Percentiles rank a stretch among this genome's conserved stretches.
Conservation (phyloP, 2,113 vertebrate genomes). For the Silurus asotus region DNA sequence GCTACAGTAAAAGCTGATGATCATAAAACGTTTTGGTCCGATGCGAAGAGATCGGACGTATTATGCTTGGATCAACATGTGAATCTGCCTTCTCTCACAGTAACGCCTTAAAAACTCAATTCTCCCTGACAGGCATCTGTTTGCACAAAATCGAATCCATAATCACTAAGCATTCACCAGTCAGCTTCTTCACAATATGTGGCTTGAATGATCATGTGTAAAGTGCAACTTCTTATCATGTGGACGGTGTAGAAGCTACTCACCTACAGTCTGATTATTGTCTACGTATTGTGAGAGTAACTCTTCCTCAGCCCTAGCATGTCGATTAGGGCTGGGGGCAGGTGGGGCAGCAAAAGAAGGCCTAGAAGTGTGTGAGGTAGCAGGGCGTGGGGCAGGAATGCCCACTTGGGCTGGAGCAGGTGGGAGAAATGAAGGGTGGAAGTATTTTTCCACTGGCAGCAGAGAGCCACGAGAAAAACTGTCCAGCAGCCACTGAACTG, state of each 20-base stretch:
- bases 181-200: neutral
- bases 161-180: neutral
- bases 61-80: too few relatives aligned
- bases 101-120: neutral
- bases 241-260: slow-evolving; percentile 42
- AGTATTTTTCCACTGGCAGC: slow-evolving; percentile 79
- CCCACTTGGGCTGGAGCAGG: slow-evolving; percentile 70
- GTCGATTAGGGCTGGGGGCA: slow-evolving; percentile 57
- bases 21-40: neutral
- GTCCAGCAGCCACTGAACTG: slow-evolving; percentile 88
- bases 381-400: slow-evolving; percentile 56
- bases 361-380: slow-evolving; percentile 55
- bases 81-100: too few relatives aligned
- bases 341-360: slow-evolving; percentile 60
- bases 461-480: slow-evolving; percentile 82
- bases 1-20: neutral
- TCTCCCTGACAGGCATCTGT: neutral
- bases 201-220: neutral
- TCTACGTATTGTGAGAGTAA: slow-evolving; percentile 88
- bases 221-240: neutral
- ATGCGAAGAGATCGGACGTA: too few relatives aligned
- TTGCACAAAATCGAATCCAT: too few relatives aligned
- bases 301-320: slow-evolving; percentile 79
- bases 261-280: slow-evolving; percentile 77
- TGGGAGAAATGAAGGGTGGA: slow-evolving; percentile 79